Evolutionary conservation across 1,140 invertebrate genomes (phyloP).

Genomic region (Pogonus chalceus): DNA sequence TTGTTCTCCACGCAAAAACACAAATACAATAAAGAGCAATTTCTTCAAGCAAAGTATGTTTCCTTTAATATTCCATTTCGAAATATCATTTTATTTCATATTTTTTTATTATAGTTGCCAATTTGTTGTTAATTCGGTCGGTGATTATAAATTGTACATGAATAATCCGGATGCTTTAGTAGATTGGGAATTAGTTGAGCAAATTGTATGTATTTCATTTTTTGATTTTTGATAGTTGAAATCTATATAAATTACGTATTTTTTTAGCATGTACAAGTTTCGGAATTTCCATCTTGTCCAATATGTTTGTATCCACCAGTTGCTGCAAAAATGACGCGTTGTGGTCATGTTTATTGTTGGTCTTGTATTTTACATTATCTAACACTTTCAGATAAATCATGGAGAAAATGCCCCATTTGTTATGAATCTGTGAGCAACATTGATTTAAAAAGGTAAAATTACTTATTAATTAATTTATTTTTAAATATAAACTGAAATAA

Average conservation of each 20-base stretch:
- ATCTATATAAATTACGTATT: neutral
- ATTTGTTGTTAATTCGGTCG: constrained; percentile 76
- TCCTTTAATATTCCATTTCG: constrained; percentile 1
- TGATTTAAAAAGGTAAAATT: constrained; percentile 66
- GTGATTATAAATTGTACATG: constrained; percentile 66
- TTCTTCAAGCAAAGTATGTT: constrained; percentile 83
- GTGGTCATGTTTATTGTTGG: constrained; percentile 95
- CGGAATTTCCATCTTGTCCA: constrained; percentile 70
- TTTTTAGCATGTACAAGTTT: constrained; percentile 46
- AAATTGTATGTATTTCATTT: constrained; percentile 63
- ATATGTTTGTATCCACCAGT: constrained; percentile 79
- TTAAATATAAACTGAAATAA: constrained; percentile 4
- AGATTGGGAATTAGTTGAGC: constrained; percentile 84
- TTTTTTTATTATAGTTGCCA: constrained; percentile 67
- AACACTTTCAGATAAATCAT: constrained; percentile 65
- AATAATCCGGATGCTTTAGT: constrained; percentile 80
- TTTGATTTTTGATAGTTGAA: neutral
- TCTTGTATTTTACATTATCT: constrained; percentile 90
- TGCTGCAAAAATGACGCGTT: constrained; percentile 84
- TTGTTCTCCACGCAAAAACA: constrained; percentile 42
- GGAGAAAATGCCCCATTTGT: constrained; percentile 81
- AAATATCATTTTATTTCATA: constrained; percentile 2
- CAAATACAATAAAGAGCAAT: constrained; percentile 86
- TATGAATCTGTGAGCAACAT: constrained; percentile 62
- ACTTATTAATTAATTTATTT: neutral